Conservation (phyloP, 2,888 invertebrate genomes). For the Syritta pipiens region DNA sequence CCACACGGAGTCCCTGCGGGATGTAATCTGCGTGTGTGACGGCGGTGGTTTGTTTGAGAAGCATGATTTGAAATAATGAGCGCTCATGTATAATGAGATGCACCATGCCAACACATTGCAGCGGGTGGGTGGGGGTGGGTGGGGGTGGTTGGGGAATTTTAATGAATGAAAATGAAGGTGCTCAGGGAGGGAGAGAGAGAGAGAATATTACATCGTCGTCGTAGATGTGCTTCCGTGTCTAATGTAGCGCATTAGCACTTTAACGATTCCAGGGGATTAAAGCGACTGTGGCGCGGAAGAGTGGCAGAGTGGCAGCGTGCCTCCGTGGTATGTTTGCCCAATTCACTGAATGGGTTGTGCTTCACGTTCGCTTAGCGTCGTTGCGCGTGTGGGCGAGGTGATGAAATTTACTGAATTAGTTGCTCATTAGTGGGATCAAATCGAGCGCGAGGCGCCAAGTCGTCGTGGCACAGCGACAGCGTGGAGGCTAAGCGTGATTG, state of each 20-base stretch:
- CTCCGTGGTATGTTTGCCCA: no score
- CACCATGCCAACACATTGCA: conserved; percentile 48
- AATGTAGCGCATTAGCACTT: conserved; percentile 45
- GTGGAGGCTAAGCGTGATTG: no score
- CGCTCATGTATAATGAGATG: conserved; percentile 54
- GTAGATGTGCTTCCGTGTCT: conserved; percentile 27
- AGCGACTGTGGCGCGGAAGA: not conserved
- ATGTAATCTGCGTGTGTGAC: not conserved
- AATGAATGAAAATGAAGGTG: conserved; percentile 51
- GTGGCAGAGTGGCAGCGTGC: no score
- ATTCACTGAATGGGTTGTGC: no score
- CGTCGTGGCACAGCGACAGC: no score
- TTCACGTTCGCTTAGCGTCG: no score
- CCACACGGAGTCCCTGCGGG: not conserved
- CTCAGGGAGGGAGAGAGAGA: conserved; percentile 3
- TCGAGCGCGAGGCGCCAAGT: no score
- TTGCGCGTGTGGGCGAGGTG: no score
- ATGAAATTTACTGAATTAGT: no score
- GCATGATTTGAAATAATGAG: conserved; percentile 61
- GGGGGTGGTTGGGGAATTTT: conserved; percentile 16
- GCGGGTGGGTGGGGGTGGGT: not conserved
- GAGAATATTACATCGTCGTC: no score
- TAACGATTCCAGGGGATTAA: conserved; percentile 18
- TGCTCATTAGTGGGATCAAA: no score
- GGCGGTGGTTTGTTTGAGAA: conserved; percentile 14